Base-by-base conservation (phyloP, 1,140 invertebrate genomes). In the Mizuhopecten yessoensis region DNA sequence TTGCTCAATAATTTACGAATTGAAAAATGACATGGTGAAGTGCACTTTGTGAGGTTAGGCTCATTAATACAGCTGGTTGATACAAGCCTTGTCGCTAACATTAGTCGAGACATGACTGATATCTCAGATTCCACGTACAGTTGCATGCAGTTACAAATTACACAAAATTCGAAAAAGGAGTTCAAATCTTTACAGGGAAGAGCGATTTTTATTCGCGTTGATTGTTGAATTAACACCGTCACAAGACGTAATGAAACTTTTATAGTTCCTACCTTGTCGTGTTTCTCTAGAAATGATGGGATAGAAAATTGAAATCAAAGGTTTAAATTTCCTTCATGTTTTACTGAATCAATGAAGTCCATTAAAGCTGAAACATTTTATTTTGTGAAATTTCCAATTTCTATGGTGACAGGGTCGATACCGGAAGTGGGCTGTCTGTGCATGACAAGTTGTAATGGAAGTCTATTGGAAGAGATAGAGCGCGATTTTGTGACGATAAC, bases 141-240 rank as follows among this genome's bases (percentile, higher is more conserved):
- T 75, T n/a, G n/a, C 57, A 75, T 75, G 57, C 57, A n/a, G 57
- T 29, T 75, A 75, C 57, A 75, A 75, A 75, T 75, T 75, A 75
- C 57, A 75, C 57, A 29, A 75, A 75, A 75, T 75, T n/a, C 57
- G n/a, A n/a, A n/a, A 75, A 75, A 75, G 57, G n/a, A 75, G 57
- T 29, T 75, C 23, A 75, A 75, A 17, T 75, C 57, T 75, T 75
- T 75, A 75, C 57, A 75, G 57, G 57, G 23, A 29, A 29, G 57
- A 29, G 23, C 57, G 29, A 75, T 29, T 75, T 75, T 75, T 75
- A 75, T 75, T 75, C 23, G 11, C 23, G n/a, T n/a, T 75, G 57
- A 75, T 75, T 75, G 57, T 75, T 29, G 5, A 75, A 75, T 29
- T 29, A 29, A n/a, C 57, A n/a, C 57, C 57, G 57, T 75, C 57